Percentiles rank a stretch among this genome's conserved stretches.
Evolutionary conservation across 30 jellyfish, hydroid and myxozoan genomes (phyloP).

Genomic region (Rhopilema esculentum): DNA sequence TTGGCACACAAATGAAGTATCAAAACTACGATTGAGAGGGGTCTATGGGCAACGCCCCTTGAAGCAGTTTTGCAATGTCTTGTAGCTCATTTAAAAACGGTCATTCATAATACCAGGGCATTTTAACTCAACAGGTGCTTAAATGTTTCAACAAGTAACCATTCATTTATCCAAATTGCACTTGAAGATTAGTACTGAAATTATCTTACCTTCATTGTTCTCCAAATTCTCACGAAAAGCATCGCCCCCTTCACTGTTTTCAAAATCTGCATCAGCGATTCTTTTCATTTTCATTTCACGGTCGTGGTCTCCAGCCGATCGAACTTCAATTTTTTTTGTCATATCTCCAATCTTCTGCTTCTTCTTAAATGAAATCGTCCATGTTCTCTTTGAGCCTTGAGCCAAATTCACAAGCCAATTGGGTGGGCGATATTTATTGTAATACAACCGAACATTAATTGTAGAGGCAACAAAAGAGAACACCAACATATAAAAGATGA

Average conservation of each 20-base stretch:
- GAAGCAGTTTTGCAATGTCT: too few relatives aligned
- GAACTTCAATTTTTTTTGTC: constrained; percentile 3
- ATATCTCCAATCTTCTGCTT: background rate
- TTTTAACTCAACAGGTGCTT: too few relatives aligned
- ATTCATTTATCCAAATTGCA: too few relatives aligned
- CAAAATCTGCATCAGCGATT: background rate
- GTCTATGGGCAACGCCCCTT: too few relatives aligned
- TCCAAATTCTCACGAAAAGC: background rate
- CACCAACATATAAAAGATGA: constrained; percentile 60
- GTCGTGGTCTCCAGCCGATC: background rate
- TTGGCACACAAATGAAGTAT: too few relatives aligned
- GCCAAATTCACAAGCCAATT: constrained; percentile 51
- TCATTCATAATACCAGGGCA: too few relatives aligned
- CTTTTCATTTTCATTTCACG: background rate
- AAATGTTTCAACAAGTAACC: too few relatives aligned
- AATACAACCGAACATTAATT: constrained; percentile 52
- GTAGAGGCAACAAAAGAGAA: constrained; percentile 56
- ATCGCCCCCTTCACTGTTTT: background rate
- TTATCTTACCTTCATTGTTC: constrained; percentile 1
- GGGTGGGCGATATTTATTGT: constrained; percentile 58
- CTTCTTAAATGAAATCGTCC: constrained; percentile 2
- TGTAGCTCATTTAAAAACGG: too few relatives aligned
- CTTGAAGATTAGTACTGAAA: background rate
- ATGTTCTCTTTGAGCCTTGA: constrained; percentile 12
- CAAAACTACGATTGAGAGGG: too few relatives aligned